Percentiles rank a stretch among this genome's conserved stretches.
Conservation (phyloP, 2,113 vertebrate genomes). For the Daphoenositta chrysoptera region DNA sequence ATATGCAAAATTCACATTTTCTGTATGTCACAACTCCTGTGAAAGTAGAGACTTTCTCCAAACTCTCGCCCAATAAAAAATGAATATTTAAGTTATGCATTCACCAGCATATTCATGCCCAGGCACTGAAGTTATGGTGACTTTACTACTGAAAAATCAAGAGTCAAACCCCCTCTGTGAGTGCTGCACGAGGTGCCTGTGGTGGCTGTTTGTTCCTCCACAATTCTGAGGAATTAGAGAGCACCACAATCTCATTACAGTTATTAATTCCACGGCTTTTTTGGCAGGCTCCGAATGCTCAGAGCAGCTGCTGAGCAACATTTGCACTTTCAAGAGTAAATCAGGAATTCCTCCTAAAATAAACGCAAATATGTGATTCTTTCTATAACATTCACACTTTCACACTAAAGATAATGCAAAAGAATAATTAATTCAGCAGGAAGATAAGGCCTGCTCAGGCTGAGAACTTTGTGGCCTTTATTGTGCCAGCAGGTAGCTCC, state of each 20-base stretch:
- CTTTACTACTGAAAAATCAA: not conserved
- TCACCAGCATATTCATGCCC: not conserved
- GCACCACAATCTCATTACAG: not conserved
- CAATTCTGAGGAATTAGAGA: not conserved
- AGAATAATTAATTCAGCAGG: not conserved
- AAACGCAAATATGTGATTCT: not conserved
- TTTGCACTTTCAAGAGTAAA: not conserved
- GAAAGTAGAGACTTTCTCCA: not conserved
- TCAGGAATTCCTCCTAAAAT: not conserved
- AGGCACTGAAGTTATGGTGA: not conserved
- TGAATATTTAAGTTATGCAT: rapidly evolving
- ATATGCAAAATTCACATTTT: rapidly evolving
- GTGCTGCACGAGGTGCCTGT: not conserved
- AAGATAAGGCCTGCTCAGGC: not conserved
- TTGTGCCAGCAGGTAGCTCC: not conserved
- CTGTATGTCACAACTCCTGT: not conserved
- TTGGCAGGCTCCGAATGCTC: not conserved
- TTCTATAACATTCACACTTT: not conserved
- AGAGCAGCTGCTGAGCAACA: not conserved
- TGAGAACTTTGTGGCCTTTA: not conserved
- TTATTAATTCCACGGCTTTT: not conserved
- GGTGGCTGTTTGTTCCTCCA: not conserved
- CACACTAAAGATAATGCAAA: not conserved
- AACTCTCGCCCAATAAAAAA: not conserved
- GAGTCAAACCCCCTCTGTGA: not conserved